Evolutionary conservation across 2,113 vertebrate species (phyloP).

Genomic region (Dascyllus trimaculatus): DNA sequence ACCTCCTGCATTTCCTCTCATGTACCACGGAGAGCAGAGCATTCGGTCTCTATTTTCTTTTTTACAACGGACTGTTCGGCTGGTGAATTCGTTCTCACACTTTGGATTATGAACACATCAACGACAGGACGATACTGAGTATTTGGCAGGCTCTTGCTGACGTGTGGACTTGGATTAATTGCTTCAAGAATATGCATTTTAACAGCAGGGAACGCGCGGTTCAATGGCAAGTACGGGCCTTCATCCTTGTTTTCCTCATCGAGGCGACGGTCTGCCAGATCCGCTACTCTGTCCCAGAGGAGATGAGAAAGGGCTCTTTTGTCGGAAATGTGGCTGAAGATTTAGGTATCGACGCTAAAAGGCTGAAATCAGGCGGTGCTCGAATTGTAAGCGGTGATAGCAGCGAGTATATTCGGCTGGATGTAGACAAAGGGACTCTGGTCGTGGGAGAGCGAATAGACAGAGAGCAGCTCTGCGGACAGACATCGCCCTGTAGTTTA

Average conservation of each 20-base stretch:
- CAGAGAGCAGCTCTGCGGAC: conserved; percentile 84
- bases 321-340: conserved; percentile 85
- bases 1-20: neutral
- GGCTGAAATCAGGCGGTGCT: conserved; percentile 78
- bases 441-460: conserved; percentile 85
- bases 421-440: conserved; percentile 76
- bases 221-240: conserved; percentile 67
- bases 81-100: neutral
- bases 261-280: conserved; percentile 59
- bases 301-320: conserved; percentile 81
- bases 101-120: conserved; percentile 7
- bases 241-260: conserved; percentile 52
- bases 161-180: neutral
- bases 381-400: conserved; percentile 78
- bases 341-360: conserved; percentile 77
- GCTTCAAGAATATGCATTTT: conserved; percentile 11
- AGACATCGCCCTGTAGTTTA: conserved; percentile 77
- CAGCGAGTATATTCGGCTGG: conserved; percentile 76
- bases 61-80: neutral
- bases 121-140: neutral
- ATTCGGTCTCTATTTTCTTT: conserved; percentile 16
- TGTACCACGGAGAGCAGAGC: conserved; percentile 1
- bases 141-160: neutral
- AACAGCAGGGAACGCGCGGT: neutral
- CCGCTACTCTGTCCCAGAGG: conserved; percentile 82